These are phyloP conservation scores for Leucophenga varia DNA, from an alignment of 1,140 invertebrate genomes.

Conservation along the genomic window DNA sequence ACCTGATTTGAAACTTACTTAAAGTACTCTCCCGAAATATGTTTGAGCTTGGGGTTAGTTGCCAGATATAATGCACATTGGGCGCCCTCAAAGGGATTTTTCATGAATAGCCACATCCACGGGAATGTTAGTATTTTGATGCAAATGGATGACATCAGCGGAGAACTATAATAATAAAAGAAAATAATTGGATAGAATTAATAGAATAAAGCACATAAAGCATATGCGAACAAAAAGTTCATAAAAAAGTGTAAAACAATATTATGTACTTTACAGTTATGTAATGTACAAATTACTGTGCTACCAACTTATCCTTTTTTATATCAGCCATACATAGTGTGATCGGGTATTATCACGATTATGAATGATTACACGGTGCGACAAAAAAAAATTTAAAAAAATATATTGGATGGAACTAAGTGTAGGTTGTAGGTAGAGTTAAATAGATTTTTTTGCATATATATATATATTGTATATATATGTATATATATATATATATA, in stretches of 20 bases:
- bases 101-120: slow-evolving; percentile 68
- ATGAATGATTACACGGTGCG: too few relatives aligned
- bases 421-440: too few relatives aligned
- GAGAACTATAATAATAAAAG: slow-evolving; percentile 46
- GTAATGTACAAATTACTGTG: slow-evolving; percentile 1
- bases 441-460: slow-evolving; percentile 50
- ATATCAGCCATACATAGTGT: slow-evolving; percentile 41
- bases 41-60: slow-evolving; percentile 61
- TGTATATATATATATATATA: background rate
- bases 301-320: slow-evolving; percentile 8
- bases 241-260: slow-evolving; percentile 3
- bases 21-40: slow-evolving; percentile 66
- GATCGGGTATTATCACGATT: too few relatives aligned
- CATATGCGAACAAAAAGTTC: slow-evolving; percentile 11
- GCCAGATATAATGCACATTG: slow-evolving; percentile 68
- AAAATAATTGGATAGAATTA: background rate
- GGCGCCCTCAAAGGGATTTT: slow-evolving; percentile 67
- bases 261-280: background rate
- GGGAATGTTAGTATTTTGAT: slow-evolving; percentile 63
- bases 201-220: slow-evolving; percentile 4
- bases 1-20: too few relatives aligned
- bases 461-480: slow-evolving; percentile 34
- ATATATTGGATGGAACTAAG: too few relatives aligned
- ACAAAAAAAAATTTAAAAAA: too few relatives aligned
- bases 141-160: slow-evolving; percentile 57